These are phyloP conservation scores for Calidris pugnax DNA, from an alignment of 2,113 vertebrate genomes.

Conservation along the genomic window DNA sequence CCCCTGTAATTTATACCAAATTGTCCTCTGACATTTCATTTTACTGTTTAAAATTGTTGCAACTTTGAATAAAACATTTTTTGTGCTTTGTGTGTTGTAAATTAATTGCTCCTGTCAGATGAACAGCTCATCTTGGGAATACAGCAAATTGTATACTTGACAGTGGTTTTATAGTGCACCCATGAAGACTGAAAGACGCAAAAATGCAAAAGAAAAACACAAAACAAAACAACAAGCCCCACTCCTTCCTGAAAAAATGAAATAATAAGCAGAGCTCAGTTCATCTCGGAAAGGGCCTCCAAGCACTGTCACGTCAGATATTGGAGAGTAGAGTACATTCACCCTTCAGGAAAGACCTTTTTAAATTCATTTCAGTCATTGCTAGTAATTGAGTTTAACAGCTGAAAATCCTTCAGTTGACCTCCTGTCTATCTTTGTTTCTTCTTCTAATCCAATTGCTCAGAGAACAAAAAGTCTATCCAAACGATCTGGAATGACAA, in stretches of 20 bases:
- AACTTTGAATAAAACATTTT: constrained; percentile 53
- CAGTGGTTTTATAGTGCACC: background rate
- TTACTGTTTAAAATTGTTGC: constrained; percentile 17
- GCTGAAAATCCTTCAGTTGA: constrained; percentile 74
- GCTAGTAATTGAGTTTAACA: constrained; percentile 72
- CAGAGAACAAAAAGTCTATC: constrained; percentile 21
- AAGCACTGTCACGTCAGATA: constrained; percentile 36
- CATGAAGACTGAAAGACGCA: background rate
- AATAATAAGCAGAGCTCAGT: constrained; percentile 10
- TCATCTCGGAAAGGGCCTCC: background rate
- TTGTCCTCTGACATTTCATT: constrained; percentile 18
- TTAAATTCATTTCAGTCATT: constrained; percentile 71
- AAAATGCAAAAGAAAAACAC: background rate
- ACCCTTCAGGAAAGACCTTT: constrained; percentile 62
- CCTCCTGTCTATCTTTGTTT: constrained; percentile 67
- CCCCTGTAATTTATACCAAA: background rate
- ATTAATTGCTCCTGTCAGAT: constrained; percentile 46
- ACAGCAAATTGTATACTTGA: background rate
- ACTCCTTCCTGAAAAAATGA: background rate
- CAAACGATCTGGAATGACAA: constrained; percentile 27
- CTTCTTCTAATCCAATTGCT: constrained; percentile 50
- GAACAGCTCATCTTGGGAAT: constrained; percentile 14
- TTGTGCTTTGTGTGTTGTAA: constrained; percentile 32
- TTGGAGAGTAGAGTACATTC: background rate
- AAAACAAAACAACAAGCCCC: background rate